A percentile compares a stretch with the other conserved stretches of the same genome.
Conservation (phyloP, 2,113 vertebrate species). For the Aspidoscelis tigris region DNA sequence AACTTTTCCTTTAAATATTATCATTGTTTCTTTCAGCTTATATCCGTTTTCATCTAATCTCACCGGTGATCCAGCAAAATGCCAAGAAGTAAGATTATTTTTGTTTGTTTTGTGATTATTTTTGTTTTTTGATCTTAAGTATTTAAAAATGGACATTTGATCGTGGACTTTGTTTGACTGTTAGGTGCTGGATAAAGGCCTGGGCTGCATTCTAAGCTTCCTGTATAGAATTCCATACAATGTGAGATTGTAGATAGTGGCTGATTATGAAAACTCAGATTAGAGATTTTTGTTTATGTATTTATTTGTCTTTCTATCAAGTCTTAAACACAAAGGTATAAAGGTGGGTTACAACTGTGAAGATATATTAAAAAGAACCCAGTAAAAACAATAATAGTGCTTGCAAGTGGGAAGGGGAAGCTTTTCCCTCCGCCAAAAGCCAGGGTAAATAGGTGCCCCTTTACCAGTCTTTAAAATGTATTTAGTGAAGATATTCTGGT, state of each 20-base stretch:
- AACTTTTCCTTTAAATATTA: conserved; percentile 35
- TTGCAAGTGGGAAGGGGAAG: too few relatives aligned
- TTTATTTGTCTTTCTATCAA: too few relatives aligned
- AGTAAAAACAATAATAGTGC: too few relatives aligned
- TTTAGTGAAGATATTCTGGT: too few relatives aligned
- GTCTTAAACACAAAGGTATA: too few relatives aligned
- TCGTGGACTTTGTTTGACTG: conserved; percentile 26
- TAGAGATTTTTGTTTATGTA: too few relatives aligned
- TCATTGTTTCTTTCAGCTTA: conserved; percentile 80
- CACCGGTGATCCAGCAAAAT: conserved; percentile 90
- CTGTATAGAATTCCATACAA: not conserved
- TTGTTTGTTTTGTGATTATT: conserved; percentile 27
- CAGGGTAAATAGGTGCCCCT: too few relatives aligned
- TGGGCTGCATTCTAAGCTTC: not conserved
- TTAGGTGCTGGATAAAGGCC: not conserved
- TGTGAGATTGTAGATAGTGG: not conserved
- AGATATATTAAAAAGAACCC: too few relatives aligned
- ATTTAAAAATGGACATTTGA: conserved; percentile 8
- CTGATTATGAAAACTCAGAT: not conserved
- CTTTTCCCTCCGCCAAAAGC: too few relatives aligned
- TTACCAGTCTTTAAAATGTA: too few relatives aligned
- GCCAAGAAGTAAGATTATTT: conserved; percentile 88
- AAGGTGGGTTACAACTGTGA: too few relatives aligned
- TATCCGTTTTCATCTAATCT: conserved; percentile 92
- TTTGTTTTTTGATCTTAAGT: not conserved